Base-by-base conservation (phyloP, 2,797 vertebrate species). In the Leptoclinus maculatus region DNA sequence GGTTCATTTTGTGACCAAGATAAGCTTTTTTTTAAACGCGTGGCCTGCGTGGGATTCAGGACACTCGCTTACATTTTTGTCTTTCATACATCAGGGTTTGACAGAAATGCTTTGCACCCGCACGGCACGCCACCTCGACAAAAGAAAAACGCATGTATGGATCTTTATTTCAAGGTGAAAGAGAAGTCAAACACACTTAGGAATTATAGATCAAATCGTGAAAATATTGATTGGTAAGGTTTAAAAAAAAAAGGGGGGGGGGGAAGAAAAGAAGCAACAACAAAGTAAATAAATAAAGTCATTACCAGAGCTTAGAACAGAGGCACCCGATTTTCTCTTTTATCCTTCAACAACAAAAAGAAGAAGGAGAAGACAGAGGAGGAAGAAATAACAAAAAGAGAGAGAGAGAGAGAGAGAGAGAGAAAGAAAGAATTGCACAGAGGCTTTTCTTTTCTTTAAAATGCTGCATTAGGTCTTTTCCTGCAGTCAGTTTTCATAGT, bases 401-500 rank as follows among this genome's bases (percentile, higher is more conserved):
- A 39, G 34, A 80, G 74, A 96, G 91, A 95, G 77, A 91, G 84
- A 94, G 94, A 95, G 9, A 9, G 63, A 80, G 74, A 96, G 90
- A 95, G 78, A 91, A 83, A 94, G 94, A 95, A 94, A 95, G 93
- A 95, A 96, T 96, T 96, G 96, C 96, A 97, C 95, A 95, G 84
- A 96, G 85, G 94, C 95, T 95, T 97, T 96, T 96, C 95, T 95
- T 96, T 97, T 96, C 95, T 97, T 96, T 96, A 97, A 96, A 97
- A 97, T 97, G 95, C 96, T 96, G 95, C 96, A 96, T 95, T 93
- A 94, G 96, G 95, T 95, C 92, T 96, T 96, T 97, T 96, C 95
- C 96, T 92, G 94, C 96, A 96, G 96, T 96, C 95, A 95, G 95
- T 97, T 99, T 98, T 98, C 96, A 98, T 97, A 99, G 98, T 99